Evolutionary conservation across 2,797 vertebrate genomes (phyloP).

Genomic region (Rhinella marina): DNA sequence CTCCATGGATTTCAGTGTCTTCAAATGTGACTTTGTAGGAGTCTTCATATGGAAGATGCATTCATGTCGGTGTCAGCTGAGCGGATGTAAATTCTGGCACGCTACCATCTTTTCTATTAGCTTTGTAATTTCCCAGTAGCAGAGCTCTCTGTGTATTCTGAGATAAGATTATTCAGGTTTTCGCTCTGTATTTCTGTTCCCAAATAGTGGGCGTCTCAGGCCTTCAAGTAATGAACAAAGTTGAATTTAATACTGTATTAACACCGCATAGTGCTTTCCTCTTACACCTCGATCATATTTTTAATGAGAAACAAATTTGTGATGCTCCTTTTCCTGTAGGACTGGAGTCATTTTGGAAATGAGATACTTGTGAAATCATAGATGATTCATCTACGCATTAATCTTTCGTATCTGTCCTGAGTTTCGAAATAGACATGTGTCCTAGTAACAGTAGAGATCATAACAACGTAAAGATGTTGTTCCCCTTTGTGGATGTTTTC

Average conservation of each 20-base stretch:
- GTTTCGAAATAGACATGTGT: neutral
- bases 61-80: slow-evolving; percentile 22
- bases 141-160: slow-evolving; percentile 22
- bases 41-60: neutral
- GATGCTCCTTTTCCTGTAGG: neutral
- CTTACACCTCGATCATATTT: neutral
- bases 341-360: neutral
- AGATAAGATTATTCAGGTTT: slow-evolving; percentile 38
- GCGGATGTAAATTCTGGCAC: slow-evolving; percentile 37
- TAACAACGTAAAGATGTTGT: neutral
- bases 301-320: neutral
- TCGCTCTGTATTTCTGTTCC: slow-evolving; percentile 1
- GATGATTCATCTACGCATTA: neutral
- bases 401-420: neutral
- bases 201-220: slow-evolving; percentile 15
- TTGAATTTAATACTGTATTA: neutral
- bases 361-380: neutral
- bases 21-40: neutral
- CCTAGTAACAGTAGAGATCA: neutral
- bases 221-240: slow-evolving; percentile 9
- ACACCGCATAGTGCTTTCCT: neutral
- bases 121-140: slow-evolving; percentile 24
- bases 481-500: too few species aligned
- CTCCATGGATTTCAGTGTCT: neutral
- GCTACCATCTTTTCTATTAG: slow-evolving; percentile 29